A percentile compares a stretch with the other conserved stretches of the same genome.
Conservation (phyloP, 2,113 vertebrate genomes). For the Ovis canadensis region DNA sequence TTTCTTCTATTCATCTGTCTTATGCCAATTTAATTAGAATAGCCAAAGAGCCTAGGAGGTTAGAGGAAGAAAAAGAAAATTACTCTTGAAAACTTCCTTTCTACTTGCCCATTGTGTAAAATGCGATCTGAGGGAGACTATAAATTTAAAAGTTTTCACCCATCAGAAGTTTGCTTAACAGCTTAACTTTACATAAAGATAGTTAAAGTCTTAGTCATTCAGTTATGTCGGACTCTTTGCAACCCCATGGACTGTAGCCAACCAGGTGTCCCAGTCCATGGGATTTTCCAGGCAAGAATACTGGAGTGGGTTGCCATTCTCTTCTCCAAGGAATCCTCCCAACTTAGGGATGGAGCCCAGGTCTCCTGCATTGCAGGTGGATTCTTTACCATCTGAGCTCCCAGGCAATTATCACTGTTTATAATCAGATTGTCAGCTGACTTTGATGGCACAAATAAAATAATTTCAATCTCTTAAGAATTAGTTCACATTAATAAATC, state of each 20-base stretch:
- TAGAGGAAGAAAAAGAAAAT: background rate
- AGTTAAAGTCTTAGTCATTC: background rate
- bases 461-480: background rate
- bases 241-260: background rate
- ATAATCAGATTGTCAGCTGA: background rate
- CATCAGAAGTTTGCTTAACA: background rate
- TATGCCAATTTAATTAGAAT: background rate
- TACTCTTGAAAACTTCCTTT: background rate
- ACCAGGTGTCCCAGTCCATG: background rate
- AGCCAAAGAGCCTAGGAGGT: background rate
- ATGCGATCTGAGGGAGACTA: background rate
- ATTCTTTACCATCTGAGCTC: background rate
- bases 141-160: background rate
- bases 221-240: background rate
- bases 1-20: background rate
- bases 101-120: background rate
- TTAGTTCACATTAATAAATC: background rate
- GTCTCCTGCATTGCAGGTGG: background rate
- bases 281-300: background rate
- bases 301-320: background rate
- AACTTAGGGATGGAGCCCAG: background rate
- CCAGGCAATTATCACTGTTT: background rate
- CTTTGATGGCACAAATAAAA: background rate
- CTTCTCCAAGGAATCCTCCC: background rate
- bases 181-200: background rate